A percentile compares a stretch with the other conserved stretches of the same genome.
phyloP scores from a whole-genome alignment of 2,797 vertebrate species.

The Hippopotamyrus pictus region DNA sequence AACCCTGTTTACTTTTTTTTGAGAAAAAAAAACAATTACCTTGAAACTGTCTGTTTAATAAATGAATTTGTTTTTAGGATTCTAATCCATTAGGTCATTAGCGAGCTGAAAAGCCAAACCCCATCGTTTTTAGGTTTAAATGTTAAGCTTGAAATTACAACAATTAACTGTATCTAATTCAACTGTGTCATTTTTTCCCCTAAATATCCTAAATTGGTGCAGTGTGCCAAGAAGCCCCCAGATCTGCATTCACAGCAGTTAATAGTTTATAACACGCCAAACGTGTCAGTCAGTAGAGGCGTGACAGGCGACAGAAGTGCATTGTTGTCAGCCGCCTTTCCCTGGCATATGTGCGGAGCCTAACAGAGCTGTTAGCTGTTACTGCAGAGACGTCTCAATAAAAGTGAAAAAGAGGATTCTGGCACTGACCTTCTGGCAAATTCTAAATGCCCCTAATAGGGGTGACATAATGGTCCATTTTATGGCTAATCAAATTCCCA shows the following conservation, averaged over 20 bases:
- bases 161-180: conserved; percentile 6
- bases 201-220: background rate
- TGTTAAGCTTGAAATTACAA: conserved; percentile 6
- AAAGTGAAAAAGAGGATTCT: conserved; percentile 49
- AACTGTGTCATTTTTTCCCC: background rate
- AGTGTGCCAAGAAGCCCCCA: background rate
- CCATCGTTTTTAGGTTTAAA: background rate
- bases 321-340: conserved; percentile 47
- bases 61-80: background rate
- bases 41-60: background rate
- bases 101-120: background rate
- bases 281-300: background rate
- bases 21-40: background rate
- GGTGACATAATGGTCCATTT: conserved; percentile 66
- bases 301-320: conserved; percentile 48
- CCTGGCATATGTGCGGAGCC: conserved; percentile 57
- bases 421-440: conserved; percentile 58
- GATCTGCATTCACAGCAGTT: conserved; percentile 7
- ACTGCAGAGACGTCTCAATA: conserved; percentile 60
- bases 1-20: background rate
- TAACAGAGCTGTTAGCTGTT: conserved; percentile 59
- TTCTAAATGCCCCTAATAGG: conserved; percentile 58
- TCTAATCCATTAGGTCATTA: background rate
- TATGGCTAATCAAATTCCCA: conserved; percentile 69
- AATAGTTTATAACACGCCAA: conserved; percentile 12